A percentile compares a stretch with the other conserved stretches of the same genome.
phyloP scores from a whole-genome alignment of 92 coral and sea anemone genomes.

The Porites cylindrica region DNA sequence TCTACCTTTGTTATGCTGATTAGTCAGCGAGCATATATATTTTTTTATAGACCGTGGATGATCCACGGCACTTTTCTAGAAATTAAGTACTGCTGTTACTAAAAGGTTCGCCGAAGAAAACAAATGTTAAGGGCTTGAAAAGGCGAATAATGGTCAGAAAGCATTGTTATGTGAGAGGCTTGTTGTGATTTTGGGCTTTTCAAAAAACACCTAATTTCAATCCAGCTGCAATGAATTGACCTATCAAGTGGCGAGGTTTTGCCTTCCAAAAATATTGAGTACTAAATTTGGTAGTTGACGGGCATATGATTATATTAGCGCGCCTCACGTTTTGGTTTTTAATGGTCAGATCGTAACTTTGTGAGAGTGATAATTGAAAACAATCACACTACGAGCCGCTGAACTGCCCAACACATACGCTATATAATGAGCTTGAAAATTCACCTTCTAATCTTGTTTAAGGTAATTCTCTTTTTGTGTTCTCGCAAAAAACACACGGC shows the following conservation, averaged over 20 bases:
- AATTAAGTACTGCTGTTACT: conserved; percentile 28
- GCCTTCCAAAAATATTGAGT: conserved; percentile 24
- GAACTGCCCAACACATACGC: conserved; percentile 25
- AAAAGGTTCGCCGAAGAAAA: conserved; percentile 47
- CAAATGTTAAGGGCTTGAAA: background rate
- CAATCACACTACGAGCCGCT: conserved; percentile 54
- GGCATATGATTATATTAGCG: conserved; percentile 37
- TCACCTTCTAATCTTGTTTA: background rate
- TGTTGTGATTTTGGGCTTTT: conserved; percentile 6
- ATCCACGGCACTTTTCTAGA: conserved; percentile 36
- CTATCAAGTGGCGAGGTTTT: conserved; percentile 23
- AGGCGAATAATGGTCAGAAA: background rate
- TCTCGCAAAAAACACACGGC: background rate
- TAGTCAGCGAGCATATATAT: conserved; percentile 34
- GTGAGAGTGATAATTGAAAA: conserved; percentile 77
- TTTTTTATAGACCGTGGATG: conserved; percentile 63
- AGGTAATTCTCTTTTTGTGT: background rate
- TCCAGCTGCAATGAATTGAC: conserved; percentile 30
- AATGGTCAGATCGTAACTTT: conserved; percentile 10
- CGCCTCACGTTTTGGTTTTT: background rate
- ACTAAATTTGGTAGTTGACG: conserved; percentile 6
- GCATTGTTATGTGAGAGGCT: background rate
- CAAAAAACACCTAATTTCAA: background rate
- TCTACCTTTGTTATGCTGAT: conserved; percentile 44
- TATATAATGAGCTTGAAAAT: conserved; percentile 40